Evolutionary conservation across 2,113 vertebrate genomes (phyloP).

Genomic region (Pygoscelis antarcticus): DNA sequence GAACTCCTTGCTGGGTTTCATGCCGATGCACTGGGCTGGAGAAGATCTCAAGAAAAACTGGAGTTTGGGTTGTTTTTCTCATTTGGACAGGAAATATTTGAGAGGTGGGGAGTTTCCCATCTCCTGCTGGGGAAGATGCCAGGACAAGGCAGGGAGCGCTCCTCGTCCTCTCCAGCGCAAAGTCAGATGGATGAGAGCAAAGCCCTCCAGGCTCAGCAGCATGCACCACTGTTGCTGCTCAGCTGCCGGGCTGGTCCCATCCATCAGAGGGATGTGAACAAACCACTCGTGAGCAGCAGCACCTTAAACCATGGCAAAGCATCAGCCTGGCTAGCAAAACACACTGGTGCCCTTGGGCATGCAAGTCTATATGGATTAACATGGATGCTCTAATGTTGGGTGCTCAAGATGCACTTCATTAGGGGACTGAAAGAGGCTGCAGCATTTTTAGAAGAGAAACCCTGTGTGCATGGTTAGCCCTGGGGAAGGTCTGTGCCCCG

Average conservation of each 20-base stretch:
- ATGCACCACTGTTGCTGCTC: neutral
- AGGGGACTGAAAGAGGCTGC: neutral
- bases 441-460: neutral
- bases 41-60: neutral
- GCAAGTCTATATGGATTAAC: rapidly evolving
- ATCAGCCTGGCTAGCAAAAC: neutral
- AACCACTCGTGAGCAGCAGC: neutral
- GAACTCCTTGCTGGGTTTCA: neutral
- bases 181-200: neutral
- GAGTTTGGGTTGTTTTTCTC: neutral
- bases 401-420: neutral
- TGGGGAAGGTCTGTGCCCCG: neutral
- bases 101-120: neutral
- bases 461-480: neutral
- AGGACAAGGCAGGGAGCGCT: neutral
- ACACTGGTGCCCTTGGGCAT: too few species aligned
- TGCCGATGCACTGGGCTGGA: neutral
- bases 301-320: neutral
- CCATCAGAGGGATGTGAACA: neutral
- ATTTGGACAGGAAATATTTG: neutral
- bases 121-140: neutral
- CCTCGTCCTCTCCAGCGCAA: neutral
- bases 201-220: neutral
- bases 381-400: neutral
- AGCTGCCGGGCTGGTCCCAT: neutral